These are phyloP conservation scores for Pipistrellus pipistrellus DNA, from an alignment of 2,797 vertebrate species.

Conservation along the genomic window DNA sequence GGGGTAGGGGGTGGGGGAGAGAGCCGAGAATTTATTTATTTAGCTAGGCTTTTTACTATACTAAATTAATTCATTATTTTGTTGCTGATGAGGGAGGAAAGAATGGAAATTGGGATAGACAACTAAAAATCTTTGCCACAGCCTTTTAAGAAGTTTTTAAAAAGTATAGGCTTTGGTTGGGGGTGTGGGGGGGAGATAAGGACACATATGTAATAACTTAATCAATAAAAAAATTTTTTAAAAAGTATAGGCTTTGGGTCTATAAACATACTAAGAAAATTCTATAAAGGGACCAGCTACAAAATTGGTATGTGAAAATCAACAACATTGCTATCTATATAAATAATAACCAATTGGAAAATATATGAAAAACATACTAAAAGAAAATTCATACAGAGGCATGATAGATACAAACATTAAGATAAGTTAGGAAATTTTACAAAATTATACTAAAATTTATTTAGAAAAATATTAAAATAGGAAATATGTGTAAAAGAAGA, in stretches of 20 bases:
- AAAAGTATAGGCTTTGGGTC: background rate
- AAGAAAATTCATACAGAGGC: slow-evolving; percentile 33
- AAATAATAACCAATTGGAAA: slow-evolving; percentile 15
- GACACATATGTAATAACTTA: no score
- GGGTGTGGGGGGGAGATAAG: no score
- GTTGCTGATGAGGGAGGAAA: background rate
- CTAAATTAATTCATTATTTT: slow-evolving; percentile 18
- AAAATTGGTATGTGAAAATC: slow-evolving; percentile 16
- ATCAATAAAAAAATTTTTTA: background rate
- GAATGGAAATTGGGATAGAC: background rate
- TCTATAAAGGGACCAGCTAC: background rate
- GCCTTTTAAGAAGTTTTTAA: background rate
- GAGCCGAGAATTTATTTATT: background rate
- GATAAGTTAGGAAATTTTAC: slow-evolving; percentile 28
- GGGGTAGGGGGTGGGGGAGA: background rate
- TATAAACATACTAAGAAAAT: slow-evolving; percentile 18
- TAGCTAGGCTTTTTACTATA: background rate
- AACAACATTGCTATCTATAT: background rate
- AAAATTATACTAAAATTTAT: slow-evolving; percentile 49
- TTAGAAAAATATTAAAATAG: slow-evolving; percentile 30
- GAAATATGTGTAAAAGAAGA: slow-evolving; percentile 45
- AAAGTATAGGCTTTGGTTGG: background rate
- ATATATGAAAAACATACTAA: slow-evolving; percentile 23
- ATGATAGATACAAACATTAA: background rate
- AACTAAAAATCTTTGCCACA: slow-evolving; percentile 26